Evolutionary conservation across 2,888 invertebrate species (phyloP).

Genomic region (Epistrophella euchroma): DNA sequence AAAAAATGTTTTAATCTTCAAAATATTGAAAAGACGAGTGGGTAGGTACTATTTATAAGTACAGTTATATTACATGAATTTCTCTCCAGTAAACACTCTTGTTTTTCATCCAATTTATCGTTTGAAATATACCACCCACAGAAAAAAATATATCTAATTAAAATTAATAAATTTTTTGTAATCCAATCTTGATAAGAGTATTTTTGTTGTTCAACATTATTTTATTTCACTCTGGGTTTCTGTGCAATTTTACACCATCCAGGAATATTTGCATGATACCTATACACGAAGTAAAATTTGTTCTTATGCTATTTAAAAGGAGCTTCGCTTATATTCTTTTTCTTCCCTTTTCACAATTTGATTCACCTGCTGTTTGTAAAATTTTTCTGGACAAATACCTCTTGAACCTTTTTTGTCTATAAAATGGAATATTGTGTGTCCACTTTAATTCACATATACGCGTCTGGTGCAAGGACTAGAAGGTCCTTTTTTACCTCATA

Average conservation of each 20-base stretch:
- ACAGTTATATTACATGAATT: too few species aligned
- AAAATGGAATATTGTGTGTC: slow-evolving; percentile 54
- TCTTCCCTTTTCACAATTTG: not conserved
- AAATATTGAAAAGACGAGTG: too few species aligned
- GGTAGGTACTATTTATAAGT: too few species aligned
- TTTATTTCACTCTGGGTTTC: not conserved
- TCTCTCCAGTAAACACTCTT: too few species aligned
- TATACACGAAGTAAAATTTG: slow-evolving; percentile 13
- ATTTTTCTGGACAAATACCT: slow-evolving; percentile 55
- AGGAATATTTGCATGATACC: slow-evolving; percentile 56
- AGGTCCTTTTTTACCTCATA: not conserved
- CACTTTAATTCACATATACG: slow-evolving; percentile 53
- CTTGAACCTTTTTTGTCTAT: slow-evolving; percentile 48
- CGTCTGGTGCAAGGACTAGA: not conserved
- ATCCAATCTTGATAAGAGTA: slow-evolving; percentile 48
- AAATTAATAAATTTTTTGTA: slow-evolving; percentile 64
- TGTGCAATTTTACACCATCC: slow-evolving; percentile 54
- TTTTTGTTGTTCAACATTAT: not conserved
- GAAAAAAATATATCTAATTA: slow-evolving; percentile 36
- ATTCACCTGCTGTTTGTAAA: slow-evolving; percentile 48
- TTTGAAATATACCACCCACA: too few species aligned
- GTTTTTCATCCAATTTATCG: too few species aligned
- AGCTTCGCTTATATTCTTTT: slow-evolving; percentile 26
- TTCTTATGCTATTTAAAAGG: slow-evolving; percentile 20
- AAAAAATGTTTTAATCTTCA: too few species aligned